Percentiles rank a stretch among this genome's conserved stretches.
Conservation (phyloP, 2,797 vertebrate genomes). For the Pseudocheirus occidentalis region DNA sequence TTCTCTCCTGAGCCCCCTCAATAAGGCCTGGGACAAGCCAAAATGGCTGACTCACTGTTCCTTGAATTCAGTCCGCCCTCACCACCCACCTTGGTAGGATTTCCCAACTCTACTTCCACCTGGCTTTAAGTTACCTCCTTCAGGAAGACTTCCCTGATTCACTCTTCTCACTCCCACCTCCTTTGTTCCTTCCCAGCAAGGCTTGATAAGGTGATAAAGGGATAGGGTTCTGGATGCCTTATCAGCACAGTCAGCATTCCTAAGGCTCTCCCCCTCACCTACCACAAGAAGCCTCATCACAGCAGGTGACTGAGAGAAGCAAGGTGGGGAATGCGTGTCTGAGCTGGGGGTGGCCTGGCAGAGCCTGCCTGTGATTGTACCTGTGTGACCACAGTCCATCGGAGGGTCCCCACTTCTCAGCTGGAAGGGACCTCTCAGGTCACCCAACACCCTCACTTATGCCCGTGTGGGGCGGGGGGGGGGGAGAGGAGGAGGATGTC, state of each 20-base stretch:
- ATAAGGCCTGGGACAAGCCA: not conserved
- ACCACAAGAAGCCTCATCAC: not conserved
- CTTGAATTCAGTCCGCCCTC: not conserved
- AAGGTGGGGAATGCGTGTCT: no score
- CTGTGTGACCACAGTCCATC: no score
- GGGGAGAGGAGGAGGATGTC: no score
- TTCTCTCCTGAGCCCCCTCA: not conserved
- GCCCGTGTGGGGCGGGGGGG: no score
- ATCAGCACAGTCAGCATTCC: not conserved
- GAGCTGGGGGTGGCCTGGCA: no score
- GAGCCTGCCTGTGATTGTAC: not conserved
- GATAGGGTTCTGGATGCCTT: no score
- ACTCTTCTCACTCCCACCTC: not conserved
- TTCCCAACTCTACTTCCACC: not conserved
- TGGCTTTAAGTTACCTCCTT: not conserved
- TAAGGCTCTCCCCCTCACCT: not conserved
- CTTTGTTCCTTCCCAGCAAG: not conserved
- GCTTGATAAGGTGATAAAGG: not conserved
- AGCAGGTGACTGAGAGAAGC: not conserved
- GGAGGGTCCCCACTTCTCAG: no score
- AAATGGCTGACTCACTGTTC: not conserved
- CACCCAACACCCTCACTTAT: no score
- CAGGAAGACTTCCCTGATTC: conserved; percentile 1
- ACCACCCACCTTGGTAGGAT: not conserved
- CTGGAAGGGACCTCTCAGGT: no score